Evolutionary conservation across 2,797 vertebrate genomes (phyloP).

Genomic region (Brachymystax lenok): DNA sequence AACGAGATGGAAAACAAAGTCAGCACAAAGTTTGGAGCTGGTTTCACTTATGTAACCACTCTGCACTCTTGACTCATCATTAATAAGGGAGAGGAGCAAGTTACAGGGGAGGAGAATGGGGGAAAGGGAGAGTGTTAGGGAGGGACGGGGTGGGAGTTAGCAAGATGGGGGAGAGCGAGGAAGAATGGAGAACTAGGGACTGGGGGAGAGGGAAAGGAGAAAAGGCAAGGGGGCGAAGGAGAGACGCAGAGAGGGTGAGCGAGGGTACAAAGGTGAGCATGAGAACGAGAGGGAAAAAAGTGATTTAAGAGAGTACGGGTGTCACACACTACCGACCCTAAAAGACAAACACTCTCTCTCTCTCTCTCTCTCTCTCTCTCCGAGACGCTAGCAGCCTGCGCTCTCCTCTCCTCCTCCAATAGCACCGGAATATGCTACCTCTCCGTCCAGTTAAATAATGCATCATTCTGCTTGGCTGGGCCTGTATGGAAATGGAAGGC

Average conservation of each 20-base stretch:
- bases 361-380: neutral
- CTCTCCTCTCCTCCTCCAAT: conserved; percentile 16
- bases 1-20: conserved; percentile 64
- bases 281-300: neutral
- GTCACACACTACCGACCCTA: neutral
- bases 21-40: conserved; percentile 59
- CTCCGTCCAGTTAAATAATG: conserved; percentile 59
- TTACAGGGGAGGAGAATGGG: conserved; percentile 10
- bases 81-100: conserved; percentile 38
- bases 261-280: neutral
- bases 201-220: neutral
- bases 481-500: conserved; percentile 32
- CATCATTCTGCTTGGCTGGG: conserved; percentile 42
- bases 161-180: neutral
- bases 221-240: neutral
- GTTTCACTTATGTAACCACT: conserved; percentile 56
- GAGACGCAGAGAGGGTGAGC: neutral
- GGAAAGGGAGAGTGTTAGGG: neutral
- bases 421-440: conserved; percentile 24
- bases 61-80: conserved; percentile 31
- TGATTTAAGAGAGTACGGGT: too few relatives aligned
- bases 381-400: neutral
- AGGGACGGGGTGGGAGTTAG: neutral
- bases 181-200: neutral
- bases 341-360: neutral